Evolutionary conservation across 1,140 invertebrate genomes (phyloP).

Genomic region (Liolophura sinensis): DNA sequence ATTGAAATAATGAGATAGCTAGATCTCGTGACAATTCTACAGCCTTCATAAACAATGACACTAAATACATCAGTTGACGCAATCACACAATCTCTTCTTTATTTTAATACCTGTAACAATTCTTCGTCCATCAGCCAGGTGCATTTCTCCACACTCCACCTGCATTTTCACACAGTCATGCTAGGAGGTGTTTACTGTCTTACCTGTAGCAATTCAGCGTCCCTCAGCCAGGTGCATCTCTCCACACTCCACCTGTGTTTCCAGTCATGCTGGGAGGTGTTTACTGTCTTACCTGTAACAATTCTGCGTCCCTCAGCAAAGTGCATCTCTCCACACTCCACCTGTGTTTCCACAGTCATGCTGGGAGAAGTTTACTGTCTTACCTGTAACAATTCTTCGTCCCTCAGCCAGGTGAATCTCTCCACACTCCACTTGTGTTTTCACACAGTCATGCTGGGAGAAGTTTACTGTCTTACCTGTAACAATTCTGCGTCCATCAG

Average conservation of each 20-base stretch:
- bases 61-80: too few relatives aligned
- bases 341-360: too few relatives aligned
- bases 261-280: too few relatives aligned
- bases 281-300: slow-evolving; percentile 1
- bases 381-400: slow-evolving; percentile 71
- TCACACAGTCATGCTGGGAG: slow-evolving; percentile 60
- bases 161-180: slow-evolving; percentile 73
- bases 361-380: not conserved
- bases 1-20: too few relatives aligned
- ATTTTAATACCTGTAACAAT: slow-evolving; percentile 65
- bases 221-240: slow-evolving; percentile 96
- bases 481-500: slow-evolving; percentile 86
- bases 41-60: too few relatives aligned
- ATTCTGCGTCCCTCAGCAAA: slow-evolving; percentile 88
- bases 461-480: slow-evolving; percentile 7
- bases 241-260: slow-evolving; percentile 87
- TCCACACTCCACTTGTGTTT: slow-evolving; percentile 87
- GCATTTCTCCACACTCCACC: slow-evolving; percentile 90
- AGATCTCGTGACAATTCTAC: too few relatives aligned
- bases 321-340: slow-evolving; percentile 75
- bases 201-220: slow-evolving; percentile 73
- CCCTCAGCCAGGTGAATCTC: slow-evolving; percentile 93
- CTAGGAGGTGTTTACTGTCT: not conserved
- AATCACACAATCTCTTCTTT: too few relatives aligned
- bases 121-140: slow-evolving; percentile 84